A percentile compares a stretch with the other conserved stretches of the same genome.
Conservation (phyloP, 2,888 invertebrate species). For the Tenthredo distinguenda region DNA sequence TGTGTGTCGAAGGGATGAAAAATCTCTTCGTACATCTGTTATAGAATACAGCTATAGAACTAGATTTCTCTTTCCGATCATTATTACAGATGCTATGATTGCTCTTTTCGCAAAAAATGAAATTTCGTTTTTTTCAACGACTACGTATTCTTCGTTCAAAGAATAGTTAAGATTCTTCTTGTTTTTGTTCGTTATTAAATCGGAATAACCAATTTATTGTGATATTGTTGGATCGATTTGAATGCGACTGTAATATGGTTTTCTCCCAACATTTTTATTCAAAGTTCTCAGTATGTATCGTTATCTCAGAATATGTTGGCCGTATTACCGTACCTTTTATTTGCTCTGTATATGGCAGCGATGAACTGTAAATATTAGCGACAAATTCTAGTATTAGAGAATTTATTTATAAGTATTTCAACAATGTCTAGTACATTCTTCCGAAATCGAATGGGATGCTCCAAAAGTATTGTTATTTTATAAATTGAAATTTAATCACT, state of each 20-base stretch:
- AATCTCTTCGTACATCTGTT: not conserved
- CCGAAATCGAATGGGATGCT: constrained; percentile 12
- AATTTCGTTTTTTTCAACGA: not conserved
- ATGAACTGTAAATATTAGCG: constrained; percentile 40
- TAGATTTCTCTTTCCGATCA: not conserved
- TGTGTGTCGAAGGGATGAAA: not conserved
- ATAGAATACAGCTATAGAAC: not conserved
- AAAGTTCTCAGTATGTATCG: not conserved
- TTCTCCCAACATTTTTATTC: not conserved
- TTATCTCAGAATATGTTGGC: not conserved
- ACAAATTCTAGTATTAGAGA: constrained; percentile 35
- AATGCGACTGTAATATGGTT: not conserved
- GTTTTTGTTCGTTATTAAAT: not conserved
- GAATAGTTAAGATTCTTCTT: not conserved
- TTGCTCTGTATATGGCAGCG: constrained; percentile 3
- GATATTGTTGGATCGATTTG: not conserved
- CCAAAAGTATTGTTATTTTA: constrained; percentile 43
- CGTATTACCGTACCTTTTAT: not conserved
- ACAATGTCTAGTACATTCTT: constrained; percentile 41
- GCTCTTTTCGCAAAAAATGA: not conserved
- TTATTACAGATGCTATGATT: not conserved
- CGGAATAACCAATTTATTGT: not conserved
- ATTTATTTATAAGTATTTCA: constrained; percentile 44
- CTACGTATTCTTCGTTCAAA: not conserved
- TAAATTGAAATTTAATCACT: constrained; percentile 25